These are phyloP conservation scores for Phaethornis superciliosus DNA, from an alignment of 2,113 vertebrate species.

Conservation along the genomic window DNA sequence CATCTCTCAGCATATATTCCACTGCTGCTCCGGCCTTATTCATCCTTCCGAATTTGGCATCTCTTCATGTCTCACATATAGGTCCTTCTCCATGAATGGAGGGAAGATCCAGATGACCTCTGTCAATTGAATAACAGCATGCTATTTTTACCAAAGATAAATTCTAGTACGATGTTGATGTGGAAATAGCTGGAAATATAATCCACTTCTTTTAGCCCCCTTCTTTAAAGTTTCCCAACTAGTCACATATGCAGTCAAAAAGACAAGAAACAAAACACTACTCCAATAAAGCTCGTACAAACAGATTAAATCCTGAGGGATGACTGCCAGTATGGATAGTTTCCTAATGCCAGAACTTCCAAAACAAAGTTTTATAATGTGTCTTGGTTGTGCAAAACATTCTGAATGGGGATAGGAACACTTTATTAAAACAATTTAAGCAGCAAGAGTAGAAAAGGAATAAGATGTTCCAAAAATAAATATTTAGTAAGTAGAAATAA, in stretches of 20 bases:
- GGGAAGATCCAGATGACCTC: background rate
- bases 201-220: background rate
- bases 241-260: background rate
- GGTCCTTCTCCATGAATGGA: background rate
- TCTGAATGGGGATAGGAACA: background rate
- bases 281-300: background rate
- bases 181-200: background rate
- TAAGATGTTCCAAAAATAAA: background rate
- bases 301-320: background rate
- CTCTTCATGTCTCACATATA: background rate
- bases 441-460: background rate
- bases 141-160: background rate
- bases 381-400: background rate
- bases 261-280: background rate
- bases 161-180: background rate
- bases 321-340: background rate
- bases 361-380: background rate
- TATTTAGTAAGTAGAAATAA: conserved; percentile 22
- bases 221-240: background rate
- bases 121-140: background rate
- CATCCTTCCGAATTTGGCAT: background rate
- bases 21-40: background rate
- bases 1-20: background rate
- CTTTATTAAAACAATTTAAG: conserved; percentile 7
- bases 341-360: background rate